A percentile compares a stretch with the other conserved stretches of the same genome.
These are phyloP conservation scores for Artibeus lituratus DNA, from an alignment of 2,797 vertebrate genomes.

Conservation along the genomic window DNA sequence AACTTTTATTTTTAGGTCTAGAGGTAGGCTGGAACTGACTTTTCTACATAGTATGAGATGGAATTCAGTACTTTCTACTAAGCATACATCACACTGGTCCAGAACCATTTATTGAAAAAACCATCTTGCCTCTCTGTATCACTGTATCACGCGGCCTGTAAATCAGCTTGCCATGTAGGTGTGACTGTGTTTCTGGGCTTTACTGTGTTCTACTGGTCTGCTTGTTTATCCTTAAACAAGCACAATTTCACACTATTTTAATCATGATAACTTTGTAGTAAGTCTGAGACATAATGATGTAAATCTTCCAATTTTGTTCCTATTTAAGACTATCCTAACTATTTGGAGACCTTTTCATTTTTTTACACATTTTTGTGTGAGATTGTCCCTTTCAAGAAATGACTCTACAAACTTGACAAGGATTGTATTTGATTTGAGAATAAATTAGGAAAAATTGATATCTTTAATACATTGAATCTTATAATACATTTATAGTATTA, in stretches of 20 bases:
- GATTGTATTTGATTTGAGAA: not conserved
- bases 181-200: not conserved
- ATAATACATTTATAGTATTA: not conserved
- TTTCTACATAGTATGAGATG: not conserved
- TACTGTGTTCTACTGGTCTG: not conserved
- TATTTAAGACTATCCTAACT: not conserved
- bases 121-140: not conserved
- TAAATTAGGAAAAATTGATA: not conserved
- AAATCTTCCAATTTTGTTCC: not conserved
- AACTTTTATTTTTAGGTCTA: not conserved
- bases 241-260: not conserved
- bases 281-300: not conserved
- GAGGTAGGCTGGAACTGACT: not conserved
- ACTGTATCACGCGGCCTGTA: not conserved
- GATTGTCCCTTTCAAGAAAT: not conserved
- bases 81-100: not conserved
- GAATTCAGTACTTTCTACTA: not conserved
- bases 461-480: not conserved
- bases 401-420: not conserved
- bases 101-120: not conserved
- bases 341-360: not conserved
- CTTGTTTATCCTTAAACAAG: not conserved
- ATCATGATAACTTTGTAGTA: not conserved
- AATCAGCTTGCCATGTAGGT: not conserved
- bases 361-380: not conserved